These are phyloP conservation scores for Lydus trimaculatus DNA, from an alignment of 2,888 invertebrate genomes.

Conservation along the genomic window DNA sequence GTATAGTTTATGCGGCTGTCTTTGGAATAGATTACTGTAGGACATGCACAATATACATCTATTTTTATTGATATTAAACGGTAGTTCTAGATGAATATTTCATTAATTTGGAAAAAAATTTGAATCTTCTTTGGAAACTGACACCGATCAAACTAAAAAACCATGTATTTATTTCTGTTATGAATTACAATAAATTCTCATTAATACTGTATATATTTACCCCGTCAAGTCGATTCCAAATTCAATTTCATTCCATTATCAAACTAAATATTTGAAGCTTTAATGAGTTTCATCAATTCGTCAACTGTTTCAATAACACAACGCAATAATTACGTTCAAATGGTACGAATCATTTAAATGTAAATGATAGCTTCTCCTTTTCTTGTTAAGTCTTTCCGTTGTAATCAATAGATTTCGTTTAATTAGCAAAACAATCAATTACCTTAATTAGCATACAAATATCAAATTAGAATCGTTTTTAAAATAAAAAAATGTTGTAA, in stretches of 20 bases:
- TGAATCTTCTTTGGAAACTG: no score
- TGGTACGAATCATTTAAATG: neutral
- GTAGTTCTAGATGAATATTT: neutral
- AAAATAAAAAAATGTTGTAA: no score
- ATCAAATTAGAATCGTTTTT: no score
- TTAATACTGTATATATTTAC: neutral
- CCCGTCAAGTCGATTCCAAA: neutral
- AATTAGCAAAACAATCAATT: no score
- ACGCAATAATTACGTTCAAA: neutral
- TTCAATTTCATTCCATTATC: neutral
- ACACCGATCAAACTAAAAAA: no score
- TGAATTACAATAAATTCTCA: neutral
- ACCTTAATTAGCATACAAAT: no score
- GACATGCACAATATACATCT: neutral
- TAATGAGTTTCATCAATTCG: neutral
- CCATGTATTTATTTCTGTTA: no score
- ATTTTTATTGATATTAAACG: neutral
- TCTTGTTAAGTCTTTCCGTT: neutral
- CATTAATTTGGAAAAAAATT: neutral
- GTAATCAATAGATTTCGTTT: neutral
- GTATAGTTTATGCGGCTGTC: slow-evolving; percentile 1
- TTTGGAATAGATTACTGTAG: neutral
- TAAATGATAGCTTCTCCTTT: neutral
- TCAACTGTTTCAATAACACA: neutral
- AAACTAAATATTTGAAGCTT: neutral